Evolutionary conservation across 2,888 invertebrate species (phyloP), one percentile per base, ranked within the genome.

Genomic region (Phoronis australis): DNA sequence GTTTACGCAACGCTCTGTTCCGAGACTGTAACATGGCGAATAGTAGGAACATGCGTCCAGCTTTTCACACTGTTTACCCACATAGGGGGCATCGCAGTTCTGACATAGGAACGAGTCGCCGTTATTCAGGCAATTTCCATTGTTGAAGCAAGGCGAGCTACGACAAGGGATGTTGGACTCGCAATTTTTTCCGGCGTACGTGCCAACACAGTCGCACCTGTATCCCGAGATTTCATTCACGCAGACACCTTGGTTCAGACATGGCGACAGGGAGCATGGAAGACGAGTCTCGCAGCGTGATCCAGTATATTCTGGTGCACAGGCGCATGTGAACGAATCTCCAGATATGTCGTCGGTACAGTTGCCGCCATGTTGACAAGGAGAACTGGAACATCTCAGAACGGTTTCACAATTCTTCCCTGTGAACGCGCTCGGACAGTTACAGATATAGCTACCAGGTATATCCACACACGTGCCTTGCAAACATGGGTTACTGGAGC

Each of bases 381-480:
- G 65, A 22, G 48, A 43, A 22, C 54, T 55, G 38, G 49, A 39
- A 46, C 66, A 66, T 1, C 55, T 45, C 6, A 60, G 45, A 23
- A 45, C 47, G n/a, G 45, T 50, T 48, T 61, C 59, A 61, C 64
- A 64, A 4, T 41, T 45, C 18, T 40, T 21, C 24, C 64, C 64
- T 37, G 53, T 59, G 6, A 52, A 56, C 6, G 49, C 50, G 20
- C 26, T 6, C 3, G 48, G 49, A 42, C 59, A 59, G 26, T 27
- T 24, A 35, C 59, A 59, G n/a, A 42, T 21, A 31, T 44, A 54
- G 35, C 52, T 51, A 4, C 47, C 49, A 26, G 50, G 52, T 4
- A 37, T 9, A 25, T 50, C 47, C 12, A 25, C 41, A 47, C 71
- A 71, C 21, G 47, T 49, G 1, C 60, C 70, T 4, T 61, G 55